These are phyloP conservation scores for Rhizomys pruinosus DNA, from an alignment of 2,113 vertebrate species.

Conservation along the genomic window DNA sequence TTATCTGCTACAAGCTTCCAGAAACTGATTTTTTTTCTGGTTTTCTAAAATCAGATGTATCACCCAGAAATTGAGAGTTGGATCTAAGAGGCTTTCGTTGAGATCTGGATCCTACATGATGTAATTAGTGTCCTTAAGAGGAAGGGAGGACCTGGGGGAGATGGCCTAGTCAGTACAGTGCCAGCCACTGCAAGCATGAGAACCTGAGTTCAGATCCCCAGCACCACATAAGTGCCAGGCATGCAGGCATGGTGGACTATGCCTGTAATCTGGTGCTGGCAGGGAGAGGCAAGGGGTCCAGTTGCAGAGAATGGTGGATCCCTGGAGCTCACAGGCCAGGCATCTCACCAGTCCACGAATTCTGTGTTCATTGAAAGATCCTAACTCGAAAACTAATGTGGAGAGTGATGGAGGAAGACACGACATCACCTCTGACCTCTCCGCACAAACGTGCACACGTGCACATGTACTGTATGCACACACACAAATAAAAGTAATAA, in stretches of 20 bases:
- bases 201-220: neutral
- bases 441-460: neutral
- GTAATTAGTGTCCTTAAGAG: neutral
- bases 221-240: neutral
- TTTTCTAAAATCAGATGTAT: neutral
- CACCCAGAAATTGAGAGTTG: neutral
- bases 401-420: no score
- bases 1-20: neutral
- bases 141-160: neutral
- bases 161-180: neutral
- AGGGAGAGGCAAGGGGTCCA: no score
- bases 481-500: neutral
- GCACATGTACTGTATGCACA: neutral
- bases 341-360: neutral
- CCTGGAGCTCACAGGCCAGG: neutral
- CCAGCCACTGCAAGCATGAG: neutral
- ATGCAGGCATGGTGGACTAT: neutral
- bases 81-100: neutral
- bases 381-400: neutral
- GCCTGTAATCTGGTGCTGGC: no score
- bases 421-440: neutral
- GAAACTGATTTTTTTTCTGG: neutral
- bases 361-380: neutral
- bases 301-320: neutral
- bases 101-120: neutral